Evolutionary conservation across 2,113 vertebrate genomes (phyloP), one percentile per base, ranked within the genome.

Genomic region (Caretta caretta): DNA sequence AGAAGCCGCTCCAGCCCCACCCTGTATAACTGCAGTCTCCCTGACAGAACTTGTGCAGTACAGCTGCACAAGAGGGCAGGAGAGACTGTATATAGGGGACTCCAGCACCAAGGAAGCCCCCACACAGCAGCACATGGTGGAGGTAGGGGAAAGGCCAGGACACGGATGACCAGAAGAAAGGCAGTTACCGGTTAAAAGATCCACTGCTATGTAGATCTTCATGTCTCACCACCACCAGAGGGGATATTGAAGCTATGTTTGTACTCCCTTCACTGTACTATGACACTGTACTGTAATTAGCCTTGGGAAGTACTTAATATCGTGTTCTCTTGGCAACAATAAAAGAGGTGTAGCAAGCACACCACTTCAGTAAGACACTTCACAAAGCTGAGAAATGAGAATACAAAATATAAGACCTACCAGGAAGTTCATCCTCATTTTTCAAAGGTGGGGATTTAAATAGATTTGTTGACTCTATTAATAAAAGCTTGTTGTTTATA

Each of bases 401-500:
- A 65, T 5, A 85, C 6, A n/a, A 85, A 82, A 86, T 24, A 49
- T 7, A n/a, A 54, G 51, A 59, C 93, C 31, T 98, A 99, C 99
- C 99, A 97, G 99, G 99, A 78, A 99, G 95, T 1, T 98, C 85
- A 0, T 97, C 96, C 12, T 95, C 95, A 14, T 76, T 96, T 91
- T 97, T 97, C n/a, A 97, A 24, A 20, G n/a, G 8, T 0, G 98
- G 98, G 90, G 96, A 99, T 94, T 99, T 99, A 82, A 99, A 98
- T 83, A 99, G 98, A 90, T 99, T 99, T 75, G 98, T 92, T 27
- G 98, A 98, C 92, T 98, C 98, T 4, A 99, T 99, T 24, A 98
- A 92, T 0, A 90, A 81, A 57, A 99, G 98, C 89, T 98, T 98
- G 72, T 97, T 96, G 10, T 96, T 96, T 83, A 99, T 99, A 72